phyloP scores from a whole-genome alignment of 2,113 vertebrate species.

The Pterocles gutturalis region DNA sequence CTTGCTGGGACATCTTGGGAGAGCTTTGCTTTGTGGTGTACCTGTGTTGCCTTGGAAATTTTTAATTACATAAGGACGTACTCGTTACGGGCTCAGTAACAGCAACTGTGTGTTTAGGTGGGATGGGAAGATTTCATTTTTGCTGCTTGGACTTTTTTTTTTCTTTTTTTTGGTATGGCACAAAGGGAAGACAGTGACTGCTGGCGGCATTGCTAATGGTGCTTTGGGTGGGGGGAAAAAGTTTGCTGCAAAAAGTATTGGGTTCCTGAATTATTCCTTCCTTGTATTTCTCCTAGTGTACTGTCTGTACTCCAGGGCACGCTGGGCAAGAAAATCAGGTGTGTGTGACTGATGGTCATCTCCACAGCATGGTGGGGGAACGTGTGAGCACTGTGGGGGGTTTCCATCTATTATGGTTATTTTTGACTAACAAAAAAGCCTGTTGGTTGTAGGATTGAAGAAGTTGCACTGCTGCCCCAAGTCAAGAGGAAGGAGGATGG shows the following conservation, averaged over 20 bases:
- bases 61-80: neutral
- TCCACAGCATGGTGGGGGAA: neutral
- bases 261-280: neutral
- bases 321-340: neutral
- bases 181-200: neutral
- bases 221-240: neutral
- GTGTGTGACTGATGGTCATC: neutral
- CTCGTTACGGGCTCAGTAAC: neutral
- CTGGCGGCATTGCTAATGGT: neutral
- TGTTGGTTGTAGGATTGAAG: neutral
- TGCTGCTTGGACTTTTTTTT: neutral
- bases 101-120: neutral
- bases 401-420: rapidly evolving
- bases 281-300: neutral
- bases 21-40: neutral
- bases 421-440: neutral
- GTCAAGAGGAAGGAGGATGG: neutral
- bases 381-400: neutral
- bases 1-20: neutral
- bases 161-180: neutral
- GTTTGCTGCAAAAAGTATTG: neutral
- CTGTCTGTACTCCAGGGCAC: neutral
- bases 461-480: too few relatives aligned
- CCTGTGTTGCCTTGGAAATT: neutral
- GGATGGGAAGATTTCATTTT: neutral